Percentiles rank a stretch among this genome's conserved stretches.
These are phyloP conservation scores for Drosophila aff. DNA, from an alignment of 1,140 invertebrate species.

Conservation along the genomic window DNA sequence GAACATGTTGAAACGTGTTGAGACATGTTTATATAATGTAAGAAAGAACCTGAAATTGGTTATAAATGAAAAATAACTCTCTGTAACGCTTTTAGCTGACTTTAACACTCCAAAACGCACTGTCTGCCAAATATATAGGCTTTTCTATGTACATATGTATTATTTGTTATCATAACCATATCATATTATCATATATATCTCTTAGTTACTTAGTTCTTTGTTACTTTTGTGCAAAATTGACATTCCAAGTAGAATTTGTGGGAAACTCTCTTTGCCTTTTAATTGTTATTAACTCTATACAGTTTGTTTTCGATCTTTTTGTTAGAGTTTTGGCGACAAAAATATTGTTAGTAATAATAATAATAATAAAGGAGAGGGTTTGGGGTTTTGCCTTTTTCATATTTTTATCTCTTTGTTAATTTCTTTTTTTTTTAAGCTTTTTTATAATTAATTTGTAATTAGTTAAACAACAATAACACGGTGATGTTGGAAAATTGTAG, in stretches of 20 bases:
- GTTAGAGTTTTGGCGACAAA: conserved; percentile 34
- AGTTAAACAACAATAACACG: conserved; percentile 77
- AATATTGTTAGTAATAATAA: conserved; percentile 22
- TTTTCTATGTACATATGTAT: conserved; percentile 28
- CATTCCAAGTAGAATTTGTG: conserved; percentile 33
- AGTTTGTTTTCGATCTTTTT: conserved; percentile 7
- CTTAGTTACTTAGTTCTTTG: conserved; percentile 16
- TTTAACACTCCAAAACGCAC: conserved; percentile 10
- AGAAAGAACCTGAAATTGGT: neutral
- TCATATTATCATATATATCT: conserved; percentile 1
- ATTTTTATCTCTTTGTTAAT: conserved; percentile 10
- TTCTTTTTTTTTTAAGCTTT: conserved; percentile 7
- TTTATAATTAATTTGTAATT: conserved; percentile 43
- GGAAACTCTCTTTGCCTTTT: conserved; percentile 1
- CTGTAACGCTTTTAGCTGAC: neutral
- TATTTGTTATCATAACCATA: conserved; percentile 4
- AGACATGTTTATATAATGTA: neutral
- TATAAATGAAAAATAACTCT: no score
- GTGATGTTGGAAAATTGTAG: conserved; percentile 77
- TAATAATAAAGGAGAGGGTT: conserved; percentile 20
- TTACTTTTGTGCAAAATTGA: conserved; percentile 38
- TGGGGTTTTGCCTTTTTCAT: conserved; percentile 9
- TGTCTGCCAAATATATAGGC: neutral
- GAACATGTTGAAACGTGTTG: neutral
- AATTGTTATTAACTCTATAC: conserved; percentile 7